phyloP scores from a whole-genome alignment of 2,888 invertebrate species.

The Brachypalpus laphriformis region DNA sequence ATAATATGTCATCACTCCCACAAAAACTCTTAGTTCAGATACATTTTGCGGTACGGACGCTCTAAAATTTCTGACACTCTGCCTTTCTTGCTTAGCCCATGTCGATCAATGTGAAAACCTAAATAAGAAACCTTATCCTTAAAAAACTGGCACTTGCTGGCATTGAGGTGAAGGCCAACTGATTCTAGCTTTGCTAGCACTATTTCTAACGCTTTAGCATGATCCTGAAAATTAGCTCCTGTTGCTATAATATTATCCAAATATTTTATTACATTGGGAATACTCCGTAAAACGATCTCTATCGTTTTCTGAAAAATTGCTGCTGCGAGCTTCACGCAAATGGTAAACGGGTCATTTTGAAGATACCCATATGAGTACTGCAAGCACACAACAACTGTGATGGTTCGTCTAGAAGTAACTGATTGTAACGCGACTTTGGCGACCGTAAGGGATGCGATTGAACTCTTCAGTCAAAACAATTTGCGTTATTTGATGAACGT shows the following conservation, averaged over 20 bases:
- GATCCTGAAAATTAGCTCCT: not conserved
- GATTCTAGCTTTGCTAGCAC: not conserved
- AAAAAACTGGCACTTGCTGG: constrained; percentile 75
- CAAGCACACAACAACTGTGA: not conserved
- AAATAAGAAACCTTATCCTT: constrained; percentile 51
- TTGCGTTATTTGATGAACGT: no score
- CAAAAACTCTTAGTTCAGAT: constrained; percentile 14
- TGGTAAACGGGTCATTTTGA: not conserved
- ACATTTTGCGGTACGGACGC: constrained; percentile 49
- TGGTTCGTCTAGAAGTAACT: constrained; percentile 76
- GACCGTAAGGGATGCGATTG: no score
- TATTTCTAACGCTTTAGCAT: not conserved
- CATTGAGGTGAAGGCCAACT: constrained; percentile 72
- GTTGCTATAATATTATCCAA: not conserved
- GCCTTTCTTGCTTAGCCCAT: constrained; percentile 75
- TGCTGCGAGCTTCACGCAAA: not conserved
- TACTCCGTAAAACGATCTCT: not conserved
- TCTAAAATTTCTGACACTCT: constrained; percentile 75
- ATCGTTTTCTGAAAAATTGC: constrained; percentile 31
- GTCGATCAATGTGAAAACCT: constrained; percentile 66
- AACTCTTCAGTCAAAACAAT: no score
- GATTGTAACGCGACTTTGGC: no score
- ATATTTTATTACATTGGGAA: not conserved
- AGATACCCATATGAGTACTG: not conserved
- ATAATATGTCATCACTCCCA: constrained; percentile 23